These are phyloP conservation scores for Carduelis carduelis DNA, from an alignment of 2,797 vertebrate species.

Conservation along the genomic window DNA sequence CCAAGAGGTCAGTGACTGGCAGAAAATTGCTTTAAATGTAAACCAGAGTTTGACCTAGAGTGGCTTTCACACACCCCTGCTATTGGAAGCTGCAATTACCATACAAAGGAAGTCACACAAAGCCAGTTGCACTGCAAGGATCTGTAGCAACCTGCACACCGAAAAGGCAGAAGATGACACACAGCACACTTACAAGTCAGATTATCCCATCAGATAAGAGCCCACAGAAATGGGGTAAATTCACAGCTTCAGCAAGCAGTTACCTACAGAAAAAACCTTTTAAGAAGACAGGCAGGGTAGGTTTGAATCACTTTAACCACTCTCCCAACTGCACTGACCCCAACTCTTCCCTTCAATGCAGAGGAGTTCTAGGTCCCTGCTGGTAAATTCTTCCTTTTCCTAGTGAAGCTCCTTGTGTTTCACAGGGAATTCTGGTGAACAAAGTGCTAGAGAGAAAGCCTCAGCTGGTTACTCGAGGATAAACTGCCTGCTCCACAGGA, in stretches of 20 bases:
- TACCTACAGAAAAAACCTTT: not conserved
- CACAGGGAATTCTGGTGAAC: not conserved
- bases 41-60: not conserved
- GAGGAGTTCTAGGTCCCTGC: not conserved
- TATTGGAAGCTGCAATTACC: not conserved
- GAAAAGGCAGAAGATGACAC: not conserved
- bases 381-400: not conserved
- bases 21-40: not conserved
- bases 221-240: not conserved
- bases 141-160: not conserved
- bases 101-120: conserved; percentile 9
- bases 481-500: not conserved
- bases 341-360: not conserved
- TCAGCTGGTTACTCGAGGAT: not conserved
- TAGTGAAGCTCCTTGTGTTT: not conserved
- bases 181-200: not conserved
- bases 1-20: not conserved
- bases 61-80: not conserved
- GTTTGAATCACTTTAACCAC: not conserved
- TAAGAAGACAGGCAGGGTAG: not conserved
- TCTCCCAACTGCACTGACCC: not conserved
- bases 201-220: conserved; percentile 8
- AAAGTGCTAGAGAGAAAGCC: not conserved
- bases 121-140: not conserved
- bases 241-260: not conserved